Conservation (phyloP, 92 coral and sea anemone genomes). For the Epizoanthus rinbou region DNA sequence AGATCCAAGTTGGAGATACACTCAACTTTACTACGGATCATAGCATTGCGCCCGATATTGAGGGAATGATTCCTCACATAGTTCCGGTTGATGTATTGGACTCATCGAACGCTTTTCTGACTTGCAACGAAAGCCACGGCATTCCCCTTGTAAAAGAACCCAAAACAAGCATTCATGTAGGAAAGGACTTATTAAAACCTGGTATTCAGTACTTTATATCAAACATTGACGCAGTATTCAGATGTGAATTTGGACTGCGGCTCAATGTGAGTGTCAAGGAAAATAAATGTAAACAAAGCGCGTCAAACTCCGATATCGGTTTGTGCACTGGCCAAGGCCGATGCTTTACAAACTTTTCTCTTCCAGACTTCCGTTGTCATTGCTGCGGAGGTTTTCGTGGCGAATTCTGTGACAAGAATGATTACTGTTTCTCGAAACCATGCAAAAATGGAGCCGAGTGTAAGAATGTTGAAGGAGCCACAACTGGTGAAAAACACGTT, state of each 20-base stretch:
- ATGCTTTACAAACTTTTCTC: conserved; percentile 82
- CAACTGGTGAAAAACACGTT: conserved; percentile 60
- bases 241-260: conserved; percentile 95
- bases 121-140: conserved; percentile 83
- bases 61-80: conserved; percentile 73
- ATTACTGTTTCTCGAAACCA: conserved; percentile 90
- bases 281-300: conserved; percentile 72
- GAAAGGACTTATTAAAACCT: conserved; percentile 57
- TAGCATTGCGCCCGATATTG: conserved; percentile 69
- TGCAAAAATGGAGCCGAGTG: conserved; percentile 88
- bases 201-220: conserved; percentile 88
- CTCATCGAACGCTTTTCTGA: conserved; percentile 70
- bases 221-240: conserved; percentile 88
- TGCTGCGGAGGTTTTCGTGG: conserved; percentile 99
- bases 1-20: conserved; percentile 89
- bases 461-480: conserved; percentile 66
- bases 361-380: conserved; percentile 76
- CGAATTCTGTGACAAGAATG: conserved; percentile 84
- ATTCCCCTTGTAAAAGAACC: conserved; percentile 68
- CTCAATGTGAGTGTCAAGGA: conserved; percentile 95
- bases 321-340: conserved; percentile 85
- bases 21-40: conserved; percentile 88
- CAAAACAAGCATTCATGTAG: conserved; percentile 60
- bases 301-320: conserved; percentile 33
- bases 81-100: conserved; percentile 61